Percentiles rank a stretch among this genome's conserved stretches.
Conservation (phyloP, 1,140 invertebrate genomes). For the Zaprionus capensis region DNA sequence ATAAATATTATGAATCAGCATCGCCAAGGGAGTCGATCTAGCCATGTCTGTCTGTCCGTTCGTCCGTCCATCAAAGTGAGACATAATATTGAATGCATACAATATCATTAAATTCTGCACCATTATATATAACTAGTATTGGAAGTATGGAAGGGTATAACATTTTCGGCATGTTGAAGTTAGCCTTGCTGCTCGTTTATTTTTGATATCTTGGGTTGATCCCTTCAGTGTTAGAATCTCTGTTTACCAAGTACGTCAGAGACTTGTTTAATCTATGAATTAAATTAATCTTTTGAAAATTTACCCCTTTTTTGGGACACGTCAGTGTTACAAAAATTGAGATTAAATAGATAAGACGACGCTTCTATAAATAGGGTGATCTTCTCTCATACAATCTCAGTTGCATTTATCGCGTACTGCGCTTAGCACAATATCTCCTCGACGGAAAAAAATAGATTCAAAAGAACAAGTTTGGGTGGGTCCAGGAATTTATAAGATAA, state of each 20-base stretch:
- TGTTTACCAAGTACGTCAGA: not conserved
- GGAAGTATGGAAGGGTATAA: no score
- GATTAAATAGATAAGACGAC: conserved; percentile 17
- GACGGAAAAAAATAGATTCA: not conserved
- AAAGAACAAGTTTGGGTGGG: not conserved
- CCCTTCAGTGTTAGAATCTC: not conserved
- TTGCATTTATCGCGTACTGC: not conserved
- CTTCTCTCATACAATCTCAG: not conserved
- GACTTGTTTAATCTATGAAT: conserved; percentile 7
- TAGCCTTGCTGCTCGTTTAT: no score
- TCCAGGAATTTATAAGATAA: not conserved
- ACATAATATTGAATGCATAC: no score
- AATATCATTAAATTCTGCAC: no score
- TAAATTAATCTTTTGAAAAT: conserved; percentile 15
- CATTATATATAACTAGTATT: no score
- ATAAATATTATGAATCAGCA: no score
- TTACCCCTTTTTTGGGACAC: conserved; percentile 15
- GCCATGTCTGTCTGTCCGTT: no score
- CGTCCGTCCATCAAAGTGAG: no score
- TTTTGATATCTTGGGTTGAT: not conserved
- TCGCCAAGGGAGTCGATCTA: no score
- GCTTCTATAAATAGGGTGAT: conserved; percentile 5
- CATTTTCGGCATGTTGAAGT: no score
- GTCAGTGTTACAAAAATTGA: conserved; percentile 22
- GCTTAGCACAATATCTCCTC: not conserved